Evolutionary conservation across 2,113 vertebrate genomes (phyloP).

Genomic region (human): DNA sequence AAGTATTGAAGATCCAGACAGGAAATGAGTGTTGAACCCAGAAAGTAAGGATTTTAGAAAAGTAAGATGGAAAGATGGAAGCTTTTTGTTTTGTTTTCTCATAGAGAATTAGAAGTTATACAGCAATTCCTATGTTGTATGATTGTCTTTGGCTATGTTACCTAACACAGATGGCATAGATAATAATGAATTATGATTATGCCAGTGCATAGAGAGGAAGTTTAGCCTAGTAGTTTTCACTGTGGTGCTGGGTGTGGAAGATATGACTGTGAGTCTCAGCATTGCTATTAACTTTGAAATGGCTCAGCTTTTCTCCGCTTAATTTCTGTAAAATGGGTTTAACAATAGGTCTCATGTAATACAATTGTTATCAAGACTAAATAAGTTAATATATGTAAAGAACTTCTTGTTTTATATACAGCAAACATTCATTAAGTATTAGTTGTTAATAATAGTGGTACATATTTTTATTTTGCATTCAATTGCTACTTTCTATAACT

Average conservation of each 20-base stretch:
- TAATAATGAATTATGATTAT: background rate
- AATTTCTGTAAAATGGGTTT: background rate
- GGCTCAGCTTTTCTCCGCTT: background rate
- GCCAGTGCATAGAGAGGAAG: background rate
- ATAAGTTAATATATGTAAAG: background rate
- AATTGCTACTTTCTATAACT: background rate
- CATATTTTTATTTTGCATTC: background rate
- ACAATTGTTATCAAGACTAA: background rate
- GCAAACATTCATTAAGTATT: background rate
- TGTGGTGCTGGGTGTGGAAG: background rate
- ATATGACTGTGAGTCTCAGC: background rate
- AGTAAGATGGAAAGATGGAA: background rate
- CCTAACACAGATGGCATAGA: background rate
- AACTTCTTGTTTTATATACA: background rate
- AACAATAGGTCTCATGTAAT: background rate
- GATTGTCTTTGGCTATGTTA: background rate
- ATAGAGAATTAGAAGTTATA: background rate
- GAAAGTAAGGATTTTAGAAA: background rate
- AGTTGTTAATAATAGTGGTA: background rate
- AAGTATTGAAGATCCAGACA: background rate
- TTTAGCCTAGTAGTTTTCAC: background rate
- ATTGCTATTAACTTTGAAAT: background rate
- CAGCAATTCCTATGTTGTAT: accelerated
- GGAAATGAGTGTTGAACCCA: background rate
- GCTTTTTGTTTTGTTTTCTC: background rate